phyloP scores from a whole-genome alignment of 2,797 vertebrate genomes.

The Hydrocynus forskahlii region DNA sequence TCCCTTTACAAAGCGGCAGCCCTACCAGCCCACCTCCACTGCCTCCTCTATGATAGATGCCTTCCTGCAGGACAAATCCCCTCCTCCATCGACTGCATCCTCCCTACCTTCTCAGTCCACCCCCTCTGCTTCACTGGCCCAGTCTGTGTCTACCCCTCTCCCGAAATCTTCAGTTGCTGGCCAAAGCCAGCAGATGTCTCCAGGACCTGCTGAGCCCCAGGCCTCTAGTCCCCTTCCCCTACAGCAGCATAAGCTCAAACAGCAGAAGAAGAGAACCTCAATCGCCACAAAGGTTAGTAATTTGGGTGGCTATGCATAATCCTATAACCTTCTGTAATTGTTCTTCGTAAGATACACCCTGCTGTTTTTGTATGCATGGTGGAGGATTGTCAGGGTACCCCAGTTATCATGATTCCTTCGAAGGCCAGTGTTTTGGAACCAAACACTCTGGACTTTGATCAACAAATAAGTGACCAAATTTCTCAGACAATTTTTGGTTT shows the following conservation, averaged over 20 bases:
- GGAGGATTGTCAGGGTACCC: too few relatives aligned
- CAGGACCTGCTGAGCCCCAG: slow-evolving; percentile 90
- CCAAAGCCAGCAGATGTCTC: slow-evolving; percentile 88
- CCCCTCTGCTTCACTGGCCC: slow-evolving; percentile 73
- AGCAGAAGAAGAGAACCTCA: slow-evolving; percentile 94
- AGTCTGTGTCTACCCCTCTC: slow-evolving; percentile 81
- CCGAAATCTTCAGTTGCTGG: slow-evolving; percentile 82
- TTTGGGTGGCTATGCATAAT: background rate
- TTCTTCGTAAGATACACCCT: background rate
- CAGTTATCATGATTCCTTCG: background rate
- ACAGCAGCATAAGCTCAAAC: slow-evolving; percentile 97
- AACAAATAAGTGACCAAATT: background rate
- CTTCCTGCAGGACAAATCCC: slow-evolving; percentile 93
- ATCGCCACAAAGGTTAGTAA: slow-evolving; percentile 88
- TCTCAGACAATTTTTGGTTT: background rate
- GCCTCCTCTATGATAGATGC: slow-evolving; percentile 93
- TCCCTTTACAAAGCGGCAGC: slow-evolving; percentile 92
- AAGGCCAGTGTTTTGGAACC: background rate
- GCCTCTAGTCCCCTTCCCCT: slow-evolving; percentile 92
- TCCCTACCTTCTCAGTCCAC: slow-evolving; percentile 74
- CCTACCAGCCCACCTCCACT: slow-evolving; percentile 82
- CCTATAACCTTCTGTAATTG: background rate
- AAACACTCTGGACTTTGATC: background rate
- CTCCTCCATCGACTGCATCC: slow-evolving; percentile 75
- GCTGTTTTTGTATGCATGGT: too few relatives aligned